phyloP scores from a whole-genome alignment of 1,140 invertebrate species.

The Formica exsecta region DNA sequence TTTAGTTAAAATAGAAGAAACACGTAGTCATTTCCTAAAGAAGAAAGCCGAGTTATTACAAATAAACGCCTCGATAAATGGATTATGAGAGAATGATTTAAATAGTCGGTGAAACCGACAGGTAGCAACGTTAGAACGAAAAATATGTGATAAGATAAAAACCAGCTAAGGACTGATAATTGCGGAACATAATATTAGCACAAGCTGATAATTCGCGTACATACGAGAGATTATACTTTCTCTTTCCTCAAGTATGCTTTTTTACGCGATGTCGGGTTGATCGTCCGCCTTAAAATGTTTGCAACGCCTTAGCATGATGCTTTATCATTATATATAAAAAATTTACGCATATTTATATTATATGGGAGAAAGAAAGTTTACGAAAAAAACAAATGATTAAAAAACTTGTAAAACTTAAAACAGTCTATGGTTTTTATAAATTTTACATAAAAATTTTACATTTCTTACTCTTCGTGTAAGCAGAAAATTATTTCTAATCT shows the following conservation, averaged over 20 bases:
- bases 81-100: neutral
- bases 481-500: constrained; percentile 4
- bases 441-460: neutral
- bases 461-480: no score
- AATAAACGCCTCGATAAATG: neutral
- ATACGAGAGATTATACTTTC: constrained; percentile 30
- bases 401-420: neutral
- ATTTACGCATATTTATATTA: neutral
- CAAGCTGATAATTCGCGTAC: constrained; percentile 65
- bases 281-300: neutral
- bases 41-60: neutral
- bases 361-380: no score
- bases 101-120: constrained; percentile 36
- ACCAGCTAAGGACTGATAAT: constrained; percentile 49
- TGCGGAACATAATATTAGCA: constrained; percentile 68
- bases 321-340: neutral
- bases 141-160: constrained; percentile 67
- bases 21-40: neutral
- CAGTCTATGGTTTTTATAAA: no score
- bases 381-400: neutral
- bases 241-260: constrained; percentile 4
- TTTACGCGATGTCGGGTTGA: neutral
- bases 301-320: neutral
- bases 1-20: neutral
- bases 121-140: constrained; percentile 41